These are phyloP conservation scores for Stegodyphus mimosarum DNA, from an alignment of 1,140 invertebrate genomes.

Conservation along the genomic window DNA sequence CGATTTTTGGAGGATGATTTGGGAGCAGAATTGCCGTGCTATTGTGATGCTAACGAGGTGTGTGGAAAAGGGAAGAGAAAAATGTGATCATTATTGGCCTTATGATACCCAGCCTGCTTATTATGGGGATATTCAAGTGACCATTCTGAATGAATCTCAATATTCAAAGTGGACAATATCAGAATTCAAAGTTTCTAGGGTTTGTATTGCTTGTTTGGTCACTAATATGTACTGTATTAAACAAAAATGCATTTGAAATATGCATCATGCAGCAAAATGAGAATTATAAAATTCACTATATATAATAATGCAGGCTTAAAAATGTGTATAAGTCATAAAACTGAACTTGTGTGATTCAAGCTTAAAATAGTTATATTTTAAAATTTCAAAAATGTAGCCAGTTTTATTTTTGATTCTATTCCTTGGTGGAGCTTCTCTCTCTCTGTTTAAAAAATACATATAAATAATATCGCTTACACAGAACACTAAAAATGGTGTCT, in stretches of 20 bases:
- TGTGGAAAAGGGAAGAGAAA: conserved; percentile 89
- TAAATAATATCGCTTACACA: no score
- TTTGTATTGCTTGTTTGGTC: conserved; percentile 6
- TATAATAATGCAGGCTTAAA: neutral
- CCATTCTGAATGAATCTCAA: conserved; percentile 89
- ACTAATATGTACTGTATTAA: neutral
- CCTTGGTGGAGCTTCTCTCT: no score
- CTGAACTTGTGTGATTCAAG: no score
- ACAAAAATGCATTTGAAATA: neutral
- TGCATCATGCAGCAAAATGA: neutral
- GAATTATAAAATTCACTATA: neutral
- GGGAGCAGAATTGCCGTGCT: conserved; percentile 93
- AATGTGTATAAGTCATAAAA: no score
- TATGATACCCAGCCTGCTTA: conserved; percentile 91
- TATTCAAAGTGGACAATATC: conserved; percentile 95
- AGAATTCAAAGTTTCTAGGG: conserved; percentile 83
- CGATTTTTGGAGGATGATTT: conserved; percentile 99
- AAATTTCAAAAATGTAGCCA: no score
- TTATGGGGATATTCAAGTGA: conserved; percentile 95
- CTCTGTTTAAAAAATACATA: no score
- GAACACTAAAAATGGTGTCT: no score
- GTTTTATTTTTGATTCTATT: no score
- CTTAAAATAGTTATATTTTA: no score
- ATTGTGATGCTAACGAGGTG: conserved; percentile 97
- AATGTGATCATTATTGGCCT: conserved; percentile 98